Base-by-base conservation (phyloP, 2,888 invertebrate genomes). In the Lysandra bellargus region DNA sequence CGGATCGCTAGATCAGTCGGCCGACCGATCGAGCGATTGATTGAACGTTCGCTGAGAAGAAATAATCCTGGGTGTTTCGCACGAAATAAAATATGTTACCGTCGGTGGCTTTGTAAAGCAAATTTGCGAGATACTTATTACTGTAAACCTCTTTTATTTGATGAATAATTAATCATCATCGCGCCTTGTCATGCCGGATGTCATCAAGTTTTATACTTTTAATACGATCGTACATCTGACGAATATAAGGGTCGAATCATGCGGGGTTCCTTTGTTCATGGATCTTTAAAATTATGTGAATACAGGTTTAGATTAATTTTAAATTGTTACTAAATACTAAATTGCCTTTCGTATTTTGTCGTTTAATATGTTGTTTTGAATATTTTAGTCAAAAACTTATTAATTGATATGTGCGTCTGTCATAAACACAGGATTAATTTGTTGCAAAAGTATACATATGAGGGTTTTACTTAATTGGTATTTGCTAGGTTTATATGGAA, bases 51-150 rank as follows among this genome's bases (percentile, higher is more conserved):
- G 84, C 69, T 33, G 84, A 84, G 85, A 87, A 86, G 85, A 87
- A 88, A 87, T 89, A 88, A 89, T 88, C 86, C 86, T 83, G 84
- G 87, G 87, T 86, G 88, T 87, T 90, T 90, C 86, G 86, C 89
- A 89, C 88, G 87, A 89, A 91, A 91, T 91, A 91, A 92, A 91
- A 91, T 91, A 91, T 89, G 90, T 89, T 87, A 84, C 84, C 84
- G 82, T 85, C 84, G 85, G 84, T 85, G 85, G 85, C 85, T 90
- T 88, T 88, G 85, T 88, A 87, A 87, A 87, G 87, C 85, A 86
- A 87, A 85, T 87, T 85, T 86, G 84, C 77, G 49, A 78, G 79
- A 80, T 64, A 80, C 83, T 83, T 85, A 85, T 84, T 84, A 77
- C 33, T 74, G 75, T 78, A 33, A 80, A 79, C 80, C 78, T 77